Base-by-base conservation (phyloP, 2,888 invertebrate species). In the Mongoloraphidia duomilia region DNA sequence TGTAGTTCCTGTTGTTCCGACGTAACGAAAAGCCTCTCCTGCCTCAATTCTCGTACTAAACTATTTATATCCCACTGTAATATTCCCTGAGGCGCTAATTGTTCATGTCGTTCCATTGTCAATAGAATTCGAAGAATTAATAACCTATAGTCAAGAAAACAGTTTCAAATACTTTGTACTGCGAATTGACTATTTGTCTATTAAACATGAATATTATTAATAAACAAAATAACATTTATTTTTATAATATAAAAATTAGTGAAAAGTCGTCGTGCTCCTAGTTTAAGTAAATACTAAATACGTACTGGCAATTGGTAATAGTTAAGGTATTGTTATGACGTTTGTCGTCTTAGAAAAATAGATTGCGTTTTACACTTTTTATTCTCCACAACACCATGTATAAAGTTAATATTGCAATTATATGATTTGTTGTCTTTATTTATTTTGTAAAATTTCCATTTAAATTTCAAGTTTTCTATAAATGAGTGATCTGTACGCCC, bases 21-120 rank as follows among this genome's bases (percentile, higher is more conserved):
- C 57, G 79, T 79, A 49, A 92, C 85, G 65, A 91, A 91, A 49
- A 94, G 75, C 59, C 87, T 82, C 67, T 95, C 95, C 63, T 87
- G 80, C 50, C 84, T 77, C 56, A 92, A 70, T 63, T 84, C 82
- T 55, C 73, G 70, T 26, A 82, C 77, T 53, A 84, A 66, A 58
- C 82, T 79, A 50, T 78, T 65, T 53, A 81, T 69, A 54, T 78
- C 75, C 65, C 69, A 70, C 50, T 64, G 66, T 44, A 66, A 52
- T 9, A 63, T 63, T 51, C 62, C 63, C 14, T 62, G 52, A 39
- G 66, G 48, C 11, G 42, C n/a, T 42, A 48, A 35, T 10, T 26
- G 26, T 13, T 48, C 48, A 33, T 48, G 48, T 13, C 41, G 26
- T 14, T 48, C 48, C 48, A 48, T 48, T 17, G 13, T 47, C 13